phyloP scores from a whole-genome alignment of 2,888 invertebrate species.

The Abrostola triplasia region DNA sequence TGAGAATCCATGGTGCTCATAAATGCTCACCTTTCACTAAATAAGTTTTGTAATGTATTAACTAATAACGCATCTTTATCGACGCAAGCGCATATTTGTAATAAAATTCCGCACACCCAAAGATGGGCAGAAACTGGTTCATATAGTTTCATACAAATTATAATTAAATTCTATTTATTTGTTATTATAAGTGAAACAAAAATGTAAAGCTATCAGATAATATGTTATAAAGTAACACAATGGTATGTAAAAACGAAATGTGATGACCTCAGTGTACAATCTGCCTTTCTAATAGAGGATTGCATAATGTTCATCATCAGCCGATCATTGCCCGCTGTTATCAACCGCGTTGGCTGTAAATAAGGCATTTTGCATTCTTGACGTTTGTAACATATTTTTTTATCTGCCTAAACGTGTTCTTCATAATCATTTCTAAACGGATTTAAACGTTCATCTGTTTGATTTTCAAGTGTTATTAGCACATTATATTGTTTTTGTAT shows the following conservation, averaged over 20 bases:
- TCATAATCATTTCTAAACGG: background rate
- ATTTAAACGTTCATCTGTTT: background rate
- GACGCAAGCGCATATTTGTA: conserved; percentile 31
- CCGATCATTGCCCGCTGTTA: conserved; percentile 29
- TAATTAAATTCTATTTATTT: background rate
- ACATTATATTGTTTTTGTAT: background rate
- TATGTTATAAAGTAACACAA: conserved; percentile 12
- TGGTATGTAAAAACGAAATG: conserved; percentile 26
- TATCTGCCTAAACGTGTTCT: conserved; percentile 10
- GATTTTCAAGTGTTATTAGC: background rate
- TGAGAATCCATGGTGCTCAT: conserved; percentile 30
- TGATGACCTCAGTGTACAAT: conserved; percentile 48
- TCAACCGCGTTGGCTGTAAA: conserved; percentile 31
- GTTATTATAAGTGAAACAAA: background rate
- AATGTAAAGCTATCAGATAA: background rate
- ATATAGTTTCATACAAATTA: background rate
- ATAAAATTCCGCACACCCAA: conserved; percentile 1
- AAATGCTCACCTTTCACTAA: conserved; percentile 48
- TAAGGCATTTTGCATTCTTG: conserved; percentile 36
- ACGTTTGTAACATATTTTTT: conserved; percentile 14
- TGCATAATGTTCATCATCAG: conserved; percentile 48
- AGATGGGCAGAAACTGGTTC: background rate
- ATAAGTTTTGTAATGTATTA: conserved; percentile 43
- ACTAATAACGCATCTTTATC: conserved; percentile 21
- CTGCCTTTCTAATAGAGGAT: conserved; percentile 55